Evolutionary conservation across 2,888 invertebrate species (phyloP), one percentile per base, ranked within the genome.

Genomic region (Andrena camellia): DNA sequence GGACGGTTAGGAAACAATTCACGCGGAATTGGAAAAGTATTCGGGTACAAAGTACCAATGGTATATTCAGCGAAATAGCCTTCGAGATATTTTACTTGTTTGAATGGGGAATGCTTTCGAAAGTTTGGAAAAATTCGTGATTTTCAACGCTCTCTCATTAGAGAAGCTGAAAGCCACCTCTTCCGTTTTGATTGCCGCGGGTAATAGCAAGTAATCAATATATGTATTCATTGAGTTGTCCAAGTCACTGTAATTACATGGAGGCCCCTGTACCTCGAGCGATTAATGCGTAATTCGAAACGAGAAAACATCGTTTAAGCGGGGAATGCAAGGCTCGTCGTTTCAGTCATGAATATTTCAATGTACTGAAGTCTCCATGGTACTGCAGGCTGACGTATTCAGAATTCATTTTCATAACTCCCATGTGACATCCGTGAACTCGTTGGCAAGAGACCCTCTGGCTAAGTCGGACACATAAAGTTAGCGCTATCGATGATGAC

Each of bases 361-460:
- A 60, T 54, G 42, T 26, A 29, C 29, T 7, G 20, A 42, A 42
- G n/a, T 76, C 23, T n/a, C n/a, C 2, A 29, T 17, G 20, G 26
- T 20, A 62, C 20, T 13, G 26, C 0, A 13, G 35, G 2, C 3
- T 62, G 29, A 70, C 31, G 26, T 63, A 54, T 62, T 50, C 35
- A 42, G 42, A 63, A 63, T 42, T 62, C 33, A 60, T 68, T 74
- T 69, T 50, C 74, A 50, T 33, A 59, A 59, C 13, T 48, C 23
- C 62, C 20, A 23, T 26, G 20, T 20, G 26, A 69, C 57, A 35
- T 69, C 20, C n/a, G 26, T 6, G 69, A 69, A 69, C 29, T 4
- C 7, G 8, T 1, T 13, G 20, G 57, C 57, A 23, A 57, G 57
- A 57, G 26, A 26, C 57, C 57, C 23, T 23, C 57, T 10, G 23